Conservation (phyloP, 2,888 invertebrate species). For the Blastobasis adustella region DNA sequence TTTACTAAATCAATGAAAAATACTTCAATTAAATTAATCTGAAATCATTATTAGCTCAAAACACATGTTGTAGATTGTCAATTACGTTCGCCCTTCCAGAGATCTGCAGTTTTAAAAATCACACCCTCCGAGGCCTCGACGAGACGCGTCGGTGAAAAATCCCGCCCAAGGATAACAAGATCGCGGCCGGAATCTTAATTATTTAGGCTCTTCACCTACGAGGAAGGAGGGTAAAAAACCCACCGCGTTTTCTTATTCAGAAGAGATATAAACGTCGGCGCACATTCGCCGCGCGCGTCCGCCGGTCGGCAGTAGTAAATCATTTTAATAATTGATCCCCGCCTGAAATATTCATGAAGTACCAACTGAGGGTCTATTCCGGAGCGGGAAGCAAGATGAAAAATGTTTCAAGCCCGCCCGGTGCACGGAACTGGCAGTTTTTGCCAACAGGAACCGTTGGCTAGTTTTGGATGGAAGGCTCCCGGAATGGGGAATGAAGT, state of each 20-base stretch:
- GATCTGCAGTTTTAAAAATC: slow-evolving; percentile 1
- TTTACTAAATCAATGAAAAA: too few relatives aligned
- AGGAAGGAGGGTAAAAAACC: not conserved
- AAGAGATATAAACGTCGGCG: slow-evolving; percentile 25
- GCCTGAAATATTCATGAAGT: slow-evolving; percentile 69
- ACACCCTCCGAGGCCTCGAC: slow-evolving; percentile 6
- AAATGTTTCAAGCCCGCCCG: slow-evolving; percentile 34
- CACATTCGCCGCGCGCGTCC: slow-evolving; percentile 38
- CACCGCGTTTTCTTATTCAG: not conserved
- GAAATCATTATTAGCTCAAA: too few relatives aligned
- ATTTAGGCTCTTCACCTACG: slow-evolving; percentile 14
- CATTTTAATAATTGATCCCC: slow-evolving; percentile 72
- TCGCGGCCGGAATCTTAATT: slow-evolving; percentile 25
- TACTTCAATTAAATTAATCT: too few relatives aligned
- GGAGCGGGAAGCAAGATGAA: slow-evolving; percentile 54
- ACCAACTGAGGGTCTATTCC: slow-evolving; percentile 50
- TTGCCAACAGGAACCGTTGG: too few relatives aligned
- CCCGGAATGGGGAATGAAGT: too few relatives aligned
- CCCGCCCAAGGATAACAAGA: slow-evolving; percentile 16
- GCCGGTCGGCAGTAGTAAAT: slow-evolving; percentile 56
- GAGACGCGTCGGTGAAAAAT: slow-evolving; percentile 12
- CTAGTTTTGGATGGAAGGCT: too few relatives aligned
- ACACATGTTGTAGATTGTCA: too few relatives aligned
- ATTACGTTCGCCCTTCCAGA: too few relatives aligned
- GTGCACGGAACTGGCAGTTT: too few relatives aligned